Base-by-base conservation (phyloP, 2,113 vertebrate species). In the Synchiropus splendidus region DNA sequence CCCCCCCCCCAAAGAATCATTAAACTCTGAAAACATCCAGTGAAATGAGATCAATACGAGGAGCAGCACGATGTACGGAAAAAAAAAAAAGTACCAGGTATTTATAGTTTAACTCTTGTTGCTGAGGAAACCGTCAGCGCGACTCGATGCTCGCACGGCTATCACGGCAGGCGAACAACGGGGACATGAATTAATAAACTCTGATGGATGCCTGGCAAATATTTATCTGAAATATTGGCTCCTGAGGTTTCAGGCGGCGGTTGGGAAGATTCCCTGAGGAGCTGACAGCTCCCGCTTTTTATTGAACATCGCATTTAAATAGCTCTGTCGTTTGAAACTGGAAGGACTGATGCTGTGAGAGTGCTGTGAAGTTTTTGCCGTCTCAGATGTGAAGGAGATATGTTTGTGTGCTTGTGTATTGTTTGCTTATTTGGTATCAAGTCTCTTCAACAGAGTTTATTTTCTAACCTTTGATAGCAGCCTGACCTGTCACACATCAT, bases 111-210 rank as follows among this genome's bases (percentile, higher is more conserved):
- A 9, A 43, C 10, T 31, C 16, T 14, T 2, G 34, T 51, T 58
- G 49, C 67, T 50, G 50, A 39, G 44, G 57, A 63, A 54, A 58
- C 51, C 41, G 42, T 42, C 45, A 18, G 39, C 8, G 17, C 44
- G 39, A 39, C 36, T 47, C 17, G 12, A 10, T 14, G 21, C 30
- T 36, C 16, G 8, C 12, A 10, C 4, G 18, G 47, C 14, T 54
- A 10, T 61, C 39, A 53, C 21, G 8, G 21, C 21, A 8, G 4
- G 21, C 59, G 18, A 32, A 27, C 40, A 51, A 43, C 54, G 38
- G 61, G 60, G 50, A 35, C 45, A 49, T 65, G 37, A 75, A 67
- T 62, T 49, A 60, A 74, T 68, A 51, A 73, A 59, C 36, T 35
- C 2, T 16, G 45, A 57, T 36, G 39, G 39, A 72, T 42, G 36